Evolutionary conservation across 2,888 invertebrate genomes (phyloP), one percentile per base, ranked within the genome.

Genomic region (Catocala nupta): DNA sequence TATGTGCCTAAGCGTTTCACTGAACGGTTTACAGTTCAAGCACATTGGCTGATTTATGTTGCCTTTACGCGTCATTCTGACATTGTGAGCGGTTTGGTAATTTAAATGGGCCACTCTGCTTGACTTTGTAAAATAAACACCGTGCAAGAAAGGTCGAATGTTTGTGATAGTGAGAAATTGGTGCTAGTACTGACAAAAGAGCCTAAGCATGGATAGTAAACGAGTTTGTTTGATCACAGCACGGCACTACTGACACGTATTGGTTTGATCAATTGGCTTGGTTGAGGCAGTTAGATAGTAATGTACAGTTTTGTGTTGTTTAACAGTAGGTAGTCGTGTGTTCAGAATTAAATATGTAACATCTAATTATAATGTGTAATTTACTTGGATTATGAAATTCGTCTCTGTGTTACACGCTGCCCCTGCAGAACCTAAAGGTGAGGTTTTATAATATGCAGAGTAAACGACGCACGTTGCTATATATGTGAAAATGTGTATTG

Each of bases 331-430:
- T 83, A 80, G 78, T 71, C 66, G 74, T 81, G 73, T 76, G 77
- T 74, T 74, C 53, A 57, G 55, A 54, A 57, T 52, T 59, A 13
- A 51, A 39, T 25, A 25, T 25, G 25, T 25, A 25, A 54, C 25
- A 64, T 36, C 63, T 49, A 65, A 70, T 50, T 55, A 70, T 65
- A 33, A 49, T 45, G 13, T 80, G 45, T 75, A 72, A 73, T 77
- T 69, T 81, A 80, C 76, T 88, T 90, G 89, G 91, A 90, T 93
- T 91, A 88, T 92, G 92, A 90, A 89, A 84, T 78, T 77, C 84
- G 60, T 89, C 68, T 91, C 87, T 94, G 88, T 93, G 91, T 94
- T 94, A 89, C 94, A 94, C 91, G 94, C 94, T 92, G 94, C 94
- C 90, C 71, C 79, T 73, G 73, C 88, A 94, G 94, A 93, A 92